Evolutionary conservation across 1,140 invertebrate species (phyloP), one percentile per base, ranked within the genome.

Genomic region (Phortica variegata): DNA sequence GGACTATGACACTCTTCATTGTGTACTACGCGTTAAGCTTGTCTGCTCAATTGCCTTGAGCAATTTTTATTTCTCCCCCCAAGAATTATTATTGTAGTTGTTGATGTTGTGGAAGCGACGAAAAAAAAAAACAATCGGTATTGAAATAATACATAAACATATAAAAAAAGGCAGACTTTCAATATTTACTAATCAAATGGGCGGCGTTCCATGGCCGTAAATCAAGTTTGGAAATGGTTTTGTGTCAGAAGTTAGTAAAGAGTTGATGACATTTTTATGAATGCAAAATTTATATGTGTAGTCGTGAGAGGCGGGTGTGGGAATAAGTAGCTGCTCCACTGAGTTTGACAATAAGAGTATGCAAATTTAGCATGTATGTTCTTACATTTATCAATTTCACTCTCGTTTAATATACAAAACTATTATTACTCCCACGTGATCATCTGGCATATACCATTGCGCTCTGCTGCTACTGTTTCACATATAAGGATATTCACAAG

Each of bases 181-280:
- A 48, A 58, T 47, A 57, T 52, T 62, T 55, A 54, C 29, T 63
- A 63, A 68, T 68, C 63, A 52, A 68, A 56, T 58, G 63, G 63
- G 63, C 60, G 63, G 54, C 44, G 44, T 32, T 46, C 34, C 38
- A 33, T 48, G 21, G 17, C 17, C 60, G 68, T 66, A 63, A 66
- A 63, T 69, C 56, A 61, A 37, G 13, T 13, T 7, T 29, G 16
- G 47, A 63, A n/a, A n/a, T n/a, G n/a, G n/a, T n/a, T n/a, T n/a
- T n/a, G n/a, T n/a, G n/a, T n/a, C 44, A 45, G 34, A 39, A 34
- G 38, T 36, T 20, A 49, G 18, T 18, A 46, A 54, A 45, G 42
- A 43, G 12, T 42, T 45, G 47, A 46, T 32, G 33, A 26, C 29
- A 38, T 18, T 40, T 49, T 46, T 50, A 40, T 39, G n/a, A n/a